Base-by-base conservation (phyloP, 1,140 invertebrate genomes). In the Diorhabda elongata region DNA sequence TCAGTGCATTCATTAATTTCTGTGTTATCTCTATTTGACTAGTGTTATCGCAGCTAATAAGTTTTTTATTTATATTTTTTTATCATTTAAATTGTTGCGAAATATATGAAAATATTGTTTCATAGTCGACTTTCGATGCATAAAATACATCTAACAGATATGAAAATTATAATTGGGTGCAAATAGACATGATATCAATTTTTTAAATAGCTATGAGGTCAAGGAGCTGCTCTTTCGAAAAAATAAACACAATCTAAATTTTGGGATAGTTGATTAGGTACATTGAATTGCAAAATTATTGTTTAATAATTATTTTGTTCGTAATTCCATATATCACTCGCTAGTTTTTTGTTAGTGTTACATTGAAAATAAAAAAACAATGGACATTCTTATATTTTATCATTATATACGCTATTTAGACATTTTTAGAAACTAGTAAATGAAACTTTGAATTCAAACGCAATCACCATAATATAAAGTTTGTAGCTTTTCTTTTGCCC, bases 41-140 rank as follows among this genome's bases (percentile, higher is more conserved):
- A 52, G 47, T 8, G 47, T 8, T 52, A 52, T 52, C 47, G n/a
- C 47, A 8, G n/a, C 47, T 52, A 52, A 52, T 52, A 52, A 52
- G n/a, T 52, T 52, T 52, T 52, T 52, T 52, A n/a, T 52, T 52
- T 52, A 52, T 52, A 52, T n/a, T 8, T 52, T 52, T 52, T 52
- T 52, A 52, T 52, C 47, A 52, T 52, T 52, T n/a, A 6, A 6
- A 52, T n/a, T 8, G n/a, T 52, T 52, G 47, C 47, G 47, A 52
- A 52, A 52, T n/a, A 52, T 52, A 52, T 52, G n/a, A 52, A 52
- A 52, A 52, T 52, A 52, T 52, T 52, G 47, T 6, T 52, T 52
- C 47, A 52, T 52, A 52, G 47, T 52, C n/a, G 47, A 52, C n/a
- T 52, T 52, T 52, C n/a, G n/a, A 52, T 52, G 47, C 47, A 52